Base-by-base conservation (phyloP, 1,140 invertebrate species). In the Pseudoatta argentina region DNA sequence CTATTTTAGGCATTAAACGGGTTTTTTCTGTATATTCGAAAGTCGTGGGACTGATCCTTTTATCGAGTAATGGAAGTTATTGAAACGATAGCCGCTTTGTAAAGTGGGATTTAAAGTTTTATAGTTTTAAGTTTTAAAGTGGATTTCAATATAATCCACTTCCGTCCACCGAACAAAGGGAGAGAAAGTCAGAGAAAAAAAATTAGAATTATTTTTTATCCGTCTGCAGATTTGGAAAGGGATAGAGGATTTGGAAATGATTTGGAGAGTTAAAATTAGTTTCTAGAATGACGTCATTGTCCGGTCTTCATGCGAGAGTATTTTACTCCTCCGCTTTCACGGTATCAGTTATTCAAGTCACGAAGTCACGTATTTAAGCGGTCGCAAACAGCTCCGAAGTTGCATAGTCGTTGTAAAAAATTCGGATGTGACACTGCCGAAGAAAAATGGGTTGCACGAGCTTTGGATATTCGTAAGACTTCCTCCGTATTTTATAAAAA, bases 181-280 rank as follows among this genome's bases (percentile, higher is more conserved):
- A 27, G 44, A 67, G 44, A 79, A 7, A 34, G 34, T 34, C 34
- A 67, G 21, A 27, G 44, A 24, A 66, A 44, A 79, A n/a, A 78
- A 7, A 34, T 30, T 12, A 67, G 51, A 73, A 21, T 39, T 48
- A 24, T 81, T 85, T 86, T 82, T 88, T 89, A 73, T 83, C 48
- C 61, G 12, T 57, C 53, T 34, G 34, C 12, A 59, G 21, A 71
- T 81, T 69, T 21, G 27, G 18, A 5, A 18, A 48, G 59, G 3
- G 12, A 73, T 8, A 57, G 16, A 21, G 55, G 10, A 81, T 48
- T 12, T 4, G 8, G 8, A 39, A 3, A 61, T 27, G 18, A 14
- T 73, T 48, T 61, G n/a, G 4, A 44, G 44, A 48, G 44, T 73
- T 75, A 34, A 86, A 89, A 89, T 89, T 89, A 89, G 76, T 77